Base-by-base conservation (phyloP, 2,888 invertebrate species). In the Philopedon plagiatum region DNA sequence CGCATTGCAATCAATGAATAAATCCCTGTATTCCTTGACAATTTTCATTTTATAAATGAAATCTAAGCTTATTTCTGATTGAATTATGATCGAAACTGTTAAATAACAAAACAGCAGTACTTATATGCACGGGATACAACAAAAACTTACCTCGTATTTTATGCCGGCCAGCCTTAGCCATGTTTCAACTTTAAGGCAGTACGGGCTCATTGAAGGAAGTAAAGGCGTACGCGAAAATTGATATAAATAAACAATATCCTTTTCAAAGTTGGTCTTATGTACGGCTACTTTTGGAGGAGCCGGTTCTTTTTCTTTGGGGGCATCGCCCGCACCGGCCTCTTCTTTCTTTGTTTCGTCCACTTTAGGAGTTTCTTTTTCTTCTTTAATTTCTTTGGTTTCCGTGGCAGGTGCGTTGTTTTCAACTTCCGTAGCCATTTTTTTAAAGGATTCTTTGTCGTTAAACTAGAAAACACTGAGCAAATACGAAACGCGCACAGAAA, bases 141-240 rank as follows among this genome's bases (percentile, higher is more conserved):
- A 49, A 5, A 34, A 57, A 86, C 92, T 90, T 88, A 97, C 97
- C 95, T 97, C 96, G 87, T 97, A 97, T 88, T 94, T 95, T 85
- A 97, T 90, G 84, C 93, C 95, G 83, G 93, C 92, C 81, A 97
- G 90, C 85, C 97, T 91, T 79, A 98, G 90, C 96, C 96, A 97
- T 82, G 97, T 96, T 89, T 98, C 97, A 81, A 97, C 94, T 90
- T 97, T 97, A 85, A 97, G 91, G 88, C 96, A 96, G 87, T 94
- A 97, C 71, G 96, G 95, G 78, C 96, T 97, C 81, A 95, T 89
- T 75, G 96, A 96, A 73, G 97, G 97, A 83, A 97, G 88, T 84
- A 94, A 88, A 78, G 96, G 94, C 79, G 95, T 95, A 83, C 97
- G 91, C 78, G 95, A 92, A 86, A 97, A 96, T 87, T 97, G 97